Evolutionary conservation across 2,888 invertebrate genomes (phyloP), one percentile per base, ranked within the genome.

Genomic region (Malthinus flaveolus): DNA sequence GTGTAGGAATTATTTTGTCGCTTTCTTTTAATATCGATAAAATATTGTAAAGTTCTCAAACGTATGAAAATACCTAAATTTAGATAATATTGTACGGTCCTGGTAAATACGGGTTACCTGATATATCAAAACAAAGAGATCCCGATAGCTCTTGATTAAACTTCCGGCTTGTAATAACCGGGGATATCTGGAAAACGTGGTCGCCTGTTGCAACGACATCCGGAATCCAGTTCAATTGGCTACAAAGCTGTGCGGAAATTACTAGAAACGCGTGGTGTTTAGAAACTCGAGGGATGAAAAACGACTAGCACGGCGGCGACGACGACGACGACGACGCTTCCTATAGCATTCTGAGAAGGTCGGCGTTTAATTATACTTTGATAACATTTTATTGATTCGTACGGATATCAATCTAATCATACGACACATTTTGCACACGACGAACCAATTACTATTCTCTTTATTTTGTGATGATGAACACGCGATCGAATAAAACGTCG

Each of bases 71-170:
- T 2, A 5, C 37, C 56, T 53, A 53, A 61, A 52, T 39, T 42
- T 49, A 31, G 49, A 44, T 42, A 48, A 60, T 56, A 60, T 60
- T 60, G 60, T 53, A 49, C 31, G 60, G 49, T 45, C 56, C 60
- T 51, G 56, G 60, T 49, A 58, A 56, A 56, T 49, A 62, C 42
- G 52, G 59, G 56, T 59, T 56, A 62, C 59, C 59, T 62, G 62
- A 62, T 56, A 56, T 61, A 61, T 61, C 60, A 56, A 61, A 61
- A 55, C 56, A 56, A 59, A 49, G 56, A 62, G 59, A 49, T 55
- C 59, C 46, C 56, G 59, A 62, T 59, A 59, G 59, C 61, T 62
- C 59, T 59, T 62, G 59, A 62, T 62, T 62, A 62, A 62, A 62
- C 62, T 62, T 62, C 59, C 59, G 59, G 48, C 49, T 47, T 49